Evolutionary conservation across 2,888 invertebrate species (phyloP).

Genomic region (Leptinotarsa juncta): DNA sequence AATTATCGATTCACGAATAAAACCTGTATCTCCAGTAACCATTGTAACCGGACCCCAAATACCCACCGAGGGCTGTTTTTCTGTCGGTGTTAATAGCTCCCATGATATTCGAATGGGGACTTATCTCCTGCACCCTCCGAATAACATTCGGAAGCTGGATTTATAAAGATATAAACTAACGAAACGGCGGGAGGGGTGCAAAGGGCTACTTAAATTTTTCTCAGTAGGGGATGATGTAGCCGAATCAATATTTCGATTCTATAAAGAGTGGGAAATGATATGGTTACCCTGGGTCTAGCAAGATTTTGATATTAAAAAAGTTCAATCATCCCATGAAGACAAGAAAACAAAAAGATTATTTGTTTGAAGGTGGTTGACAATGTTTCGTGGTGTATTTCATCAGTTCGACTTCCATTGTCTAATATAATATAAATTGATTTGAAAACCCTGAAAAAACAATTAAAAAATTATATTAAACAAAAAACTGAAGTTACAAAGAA

Average conservation of each 20-base stretch:
- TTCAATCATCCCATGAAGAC: too few relatives aligned
- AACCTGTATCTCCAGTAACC: conserved; percentile 37
- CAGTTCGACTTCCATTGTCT: too few relatives aligned
- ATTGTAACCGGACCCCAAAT: conserved; percentile 43
- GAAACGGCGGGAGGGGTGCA: background rate
- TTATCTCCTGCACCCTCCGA: conserved; percentile 39
- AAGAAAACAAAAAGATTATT: too few relatives aligned
- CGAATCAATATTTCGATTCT: background rate
- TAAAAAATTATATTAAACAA: too few relatives aligned
- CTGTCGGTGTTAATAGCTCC: conserved; percentile 43
- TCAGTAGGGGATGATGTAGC: background rate
- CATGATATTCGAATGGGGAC: conserved; percentile 39
- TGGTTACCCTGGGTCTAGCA: too few relatives aligned
- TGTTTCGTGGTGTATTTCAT: too few relatives aligned
- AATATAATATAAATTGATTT: too few relatives aligned
- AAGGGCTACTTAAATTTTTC: background rate
- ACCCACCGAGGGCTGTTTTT: conserved; percentile 40
- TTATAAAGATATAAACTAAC: conserved; percentile 15
- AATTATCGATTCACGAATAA: conserved; percentile 37
- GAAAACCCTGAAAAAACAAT: too few relatives aligned
- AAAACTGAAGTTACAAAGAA: too few relatives aligned
- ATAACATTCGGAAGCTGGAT: conserved; percentile 18
- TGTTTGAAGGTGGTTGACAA: too few relatives aligned
- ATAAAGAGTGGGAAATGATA: too few relatives aligned
- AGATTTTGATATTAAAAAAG: too few relatives aligned